Conservation (phyloP, 2,797 vertebrate genomes). For the Hipposideros larvatus region DNA sequence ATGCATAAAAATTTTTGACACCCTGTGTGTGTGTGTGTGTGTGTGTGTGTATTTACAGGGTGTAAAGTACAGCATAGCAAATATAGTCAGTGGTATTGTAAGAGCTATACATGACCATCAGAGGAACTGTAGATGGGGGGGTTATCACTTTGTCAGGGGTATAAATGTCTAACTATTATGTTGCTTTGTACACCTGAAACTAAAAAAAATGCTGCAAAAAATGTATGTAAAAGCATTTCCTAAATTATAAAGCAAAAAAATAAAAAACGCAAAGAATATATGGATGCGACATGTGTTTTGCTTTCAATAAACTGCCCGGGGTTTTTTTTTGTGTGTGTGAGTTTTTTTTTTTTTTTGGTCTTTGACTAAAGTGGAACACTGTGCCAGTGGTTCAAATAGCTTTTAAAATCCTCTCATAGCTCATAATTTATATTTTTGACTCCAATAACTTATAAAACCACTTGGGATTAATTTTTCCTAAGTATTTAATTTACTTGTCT, state of each 20-base stretch:
- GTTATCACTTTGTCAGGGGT: no score
- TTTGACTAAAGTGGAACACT: not conserved
- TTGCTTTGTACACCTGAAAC: no score
- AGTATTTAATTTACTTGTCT: conserved; percentile 69
- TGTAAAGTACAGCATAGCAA: no score
- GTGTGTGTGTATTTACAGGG: no score
- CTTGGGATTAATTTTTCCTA: conserved; percentile 67
- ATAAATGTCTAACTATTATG: no score
- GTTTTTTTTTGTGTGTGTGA: no score
- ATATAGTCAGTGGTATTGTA: no score
- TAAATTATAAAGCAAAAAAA: not conserved
- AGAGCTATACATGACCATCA: no score
- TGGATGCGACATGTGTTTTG: not conserved
- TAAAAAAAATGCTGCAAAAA: not conserved
- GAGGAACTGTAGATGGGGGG: no score
- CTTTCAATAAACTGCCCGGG: conserved; percentile 27
- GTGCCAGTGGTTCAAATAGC: not conserved
- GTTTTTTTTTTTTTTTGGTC: not conserved
- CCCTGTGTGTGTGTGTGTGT: no score
- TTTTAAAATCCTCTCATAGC: conserved; percentile 34
- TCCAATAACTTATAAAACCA: conserved; percentile 52
- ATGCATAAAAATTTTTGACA: no score
- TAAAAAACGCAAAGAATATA: not conserved
- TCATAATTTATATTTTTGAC: conserved; percentile 54
- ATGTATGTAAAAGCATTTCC: not conserved